phyloP scores from a whole-genome alignment of 2,113 vertebrate species.

The Ptyas mucosa region DNA sequence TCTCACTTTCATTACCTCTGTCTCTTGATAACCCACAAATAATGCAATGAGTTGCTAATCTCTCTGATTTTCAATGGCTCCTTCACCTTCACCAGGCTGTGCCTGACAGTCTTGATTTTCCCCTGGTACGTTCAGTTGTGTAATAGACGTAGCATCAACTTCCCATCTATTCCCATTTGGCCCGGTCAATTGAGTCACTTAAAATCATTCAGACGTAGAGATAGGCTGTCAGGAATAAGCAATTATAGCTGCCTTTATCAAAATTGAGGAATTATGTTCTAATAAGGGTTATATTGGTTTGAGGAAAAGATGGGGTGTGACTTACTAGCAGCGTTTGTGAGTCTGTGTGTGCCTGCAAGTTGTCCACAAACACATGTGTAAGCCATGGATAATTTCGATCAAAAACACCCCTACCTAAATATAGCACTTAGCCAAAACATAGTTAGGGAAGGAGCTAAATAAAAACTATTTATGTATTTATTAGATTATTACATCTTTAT shows the following conservation, averaged over 20 bases:
- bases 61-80: constrained; percentile 91
- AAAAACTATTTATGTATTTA: not conserved
- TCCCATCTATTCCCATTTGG: constrained; percentile 65
- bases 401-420: not conserved
- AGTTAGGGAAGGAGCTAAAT: not conserved
- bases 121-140: constrained; percentile 53
- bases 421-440: not conserved
- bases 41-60: constrained; percentile 95
- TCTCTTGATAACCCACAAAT: constrained; percentile 93
- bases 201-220: constrained; percentile 56
- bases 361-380: not conserved
- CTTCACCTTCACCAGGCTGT: constrained; percentile 74
- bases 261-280: constrained; percentile 2
- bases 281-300: not conserved
- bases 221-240: constrained; percentile 27
- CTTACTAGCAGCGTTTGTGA: not conserved
- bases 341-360: not conserved
- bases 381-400: not conserved
- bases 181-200: constrained; percentile 67
- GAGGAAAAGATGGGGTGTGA: not conserved
- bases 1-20: constrained; percentile 91
- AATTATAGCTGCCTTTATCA: constrained; percentile 23
- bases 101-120: constrained; percentile 68
- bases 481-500: not conserved
- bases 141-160: constrained; percentile 64